phyloP scores from a whole-genome alignment of 1,140 invertebrate species.

The Ceratina japonica region DNA sequence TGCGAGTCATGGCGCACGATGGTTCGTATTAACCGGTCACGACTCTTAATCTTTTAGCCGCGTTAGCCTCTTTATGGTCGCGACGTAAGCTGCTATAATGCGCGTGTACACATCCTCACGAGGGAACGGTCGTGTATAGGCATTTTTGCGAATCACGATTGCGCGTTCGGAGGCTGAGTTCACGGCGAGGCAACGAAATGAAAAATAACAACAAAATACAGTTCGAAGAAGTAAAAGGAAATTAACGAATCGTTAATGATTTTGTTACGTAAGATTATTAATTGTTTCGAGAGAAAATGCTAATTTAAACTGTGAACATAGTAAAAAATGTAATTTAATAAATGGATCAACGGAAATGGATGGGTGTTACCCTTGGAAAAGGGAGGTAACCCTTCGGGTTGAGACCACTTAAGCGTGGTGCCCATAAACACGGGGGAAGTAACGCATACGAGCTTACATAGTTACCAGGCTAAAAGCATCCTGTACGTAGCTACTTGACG shows the following conservation, averaged over 20 bases:
- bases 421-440: not conserved
- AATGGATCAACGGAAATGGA: not conserved
- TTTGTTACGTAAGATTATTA: not conserved
- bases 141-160: not conserved
- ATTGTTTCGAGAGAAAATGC: not conserved
- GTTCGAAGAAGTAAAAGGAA: not conserved
- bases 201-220: too few relatives aligned
- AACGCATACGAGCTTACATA: constrained; percentile 1
- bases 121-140: not conserved
- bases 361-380: not conserved
- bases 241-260: too few relatives aligned
- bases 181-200: not conserved
- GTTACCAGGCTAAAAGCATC: constrained; percentile 39
- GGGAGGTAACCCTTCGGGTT: constrained; percentile 1
- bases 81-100: not conserved
- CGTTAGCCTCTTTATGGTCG: constrained; percentile 15
- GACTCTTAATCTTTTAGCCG: constrained; percentile 42
- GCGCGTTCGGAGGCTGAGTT: not conserved
- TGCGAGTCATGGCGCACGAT: constrained; percentile 20
- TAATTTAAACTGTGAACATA: not conserved
- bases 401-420: not conserved
- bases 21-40: constrained; percentile 45
- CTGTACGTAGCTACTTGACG: not conserved
- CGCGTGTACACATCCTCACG: not conserved
- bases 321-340: too few relatives aligned